Base-by-base conservation (phyloP, 2,797 vertebrate species). In the Orestias chungarensis region DNA sequence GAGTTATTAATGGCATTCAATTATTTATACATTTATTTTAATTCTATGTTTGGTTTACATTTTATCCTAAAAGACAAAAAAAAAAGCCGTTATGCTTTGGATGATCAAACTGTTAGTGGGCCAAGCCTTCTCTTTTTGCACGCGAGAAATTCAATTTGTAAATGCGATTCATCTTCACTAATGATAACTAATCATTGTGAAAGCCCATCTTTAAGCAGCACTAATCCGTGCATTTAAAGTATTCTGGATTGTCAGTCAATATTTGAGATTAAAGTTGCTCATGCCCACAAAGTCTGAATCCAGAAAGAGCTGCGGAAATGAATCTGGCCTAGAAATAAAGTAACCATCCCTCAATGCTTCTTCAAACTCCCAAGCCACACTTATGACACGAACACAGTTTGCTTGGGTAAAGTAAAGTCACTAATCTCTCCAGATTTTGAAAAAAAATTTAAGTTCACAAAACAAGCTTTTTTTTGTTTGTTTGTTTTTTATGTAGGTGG, bases 191-290 rank as follows among this genome's bases (percentile, higher is more conserved):
- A 47, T 47, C 10, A 31, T 47, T 66, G 7, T 12, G 18, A 11
- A 7, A 65, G 64, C 42, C 64, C 8, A 3, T 7, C 15, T 66
- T 33, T 3, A 66, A 73, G 77, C 62, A 75, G 33, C 33, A 12
- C 33, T 73, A 77, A 77, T 74, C 70, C 69, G 52, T 38, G 68
- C 23, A 11, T 70, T 68, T 35, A 3, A 43, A 54, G 38, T 61
- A 75, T 70, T 49, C 64, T 4, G 0, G 55, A 50, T 17, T 6
- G 8, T 66, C 27, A 40, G 40, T 25, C 35, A 35, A 40, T 14
- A 12, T 55, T 64, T 70, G 9, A 15, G 49, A 35, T 46, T 27
- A 6, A 57, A 61, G 14, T n/a, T 29, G 2, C 12, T 25, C 42
- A 5, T 2, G 7, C 14, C 29, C 1, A n/a, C 20, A 61, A 68